Conservation (phyloP, 2,888 invertebrate genomes). For the Balanococcus diminutus region DNA sequence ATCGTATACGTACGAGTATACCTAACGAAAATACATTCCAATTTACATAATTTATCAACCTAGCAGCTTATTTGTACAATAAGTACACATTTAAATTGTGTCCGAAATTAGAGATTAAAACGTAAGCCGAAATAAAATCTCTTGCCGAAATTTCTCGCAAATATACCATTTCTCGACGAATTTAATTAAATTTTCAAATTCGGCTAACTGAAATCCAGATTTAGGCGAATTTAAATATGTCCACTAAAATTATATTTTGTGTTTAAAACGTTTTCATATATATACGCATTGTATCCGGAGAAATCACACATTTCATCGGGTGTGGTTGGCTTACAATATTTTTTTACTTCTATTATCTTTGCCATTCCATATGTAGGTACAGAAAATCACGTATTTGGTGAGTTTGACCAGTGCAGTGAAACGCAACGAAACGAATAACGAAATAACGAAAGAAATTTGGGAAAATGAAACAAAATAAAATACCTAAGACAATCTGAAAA, state of each 20-base stretch:
- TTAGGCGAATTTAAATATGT: constrained; percentile 34
- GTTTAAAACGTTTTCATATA: not conserved
- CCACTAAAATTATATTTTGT: constrained; percentile 15
- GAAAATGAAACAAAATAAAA: too few species aligned
- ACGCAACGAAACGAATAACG: too few species aligned
- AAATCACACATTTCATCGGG: not conserved
- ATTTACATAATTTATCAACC: constrained; percentile 41
- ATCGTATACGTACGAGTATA: constrained; percentile 8
- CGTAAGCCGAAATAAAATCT: constrained; percentile 45
- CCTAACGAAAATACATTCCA: constrained; percentile 43
- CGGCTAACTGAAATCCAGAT: constrained; percentile 25
- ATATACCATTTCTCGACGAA: constrained; percentile 33
- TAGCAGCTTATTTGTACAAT: constrained; percentile 42
- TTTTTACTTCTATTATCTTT: too few species aligned
- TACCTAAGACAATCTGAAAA: too few species aligned
- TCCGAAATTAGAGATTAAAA: constrained; percentile 46
- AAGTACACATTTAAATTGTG: constrained; percentile 32
- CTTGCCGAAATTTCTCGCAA: constrained; percentile 31
- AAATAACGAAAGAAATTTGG: too few species aligned
- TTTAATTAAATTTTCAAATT: constrained; percentile 42
- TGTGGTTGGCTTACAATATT: too few species aligned
- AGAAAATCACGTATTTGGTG: too few species aligned
- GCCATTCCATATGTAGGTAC: too few species aligned
- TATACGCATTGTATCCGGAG: too few species aligned
- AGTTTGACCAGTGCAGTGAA: too few species aligned